Evolutionary conservation across 2,888 invertebrate genomes (phyloP).

Genomic region (Agonopterix heracliana): DNA sequence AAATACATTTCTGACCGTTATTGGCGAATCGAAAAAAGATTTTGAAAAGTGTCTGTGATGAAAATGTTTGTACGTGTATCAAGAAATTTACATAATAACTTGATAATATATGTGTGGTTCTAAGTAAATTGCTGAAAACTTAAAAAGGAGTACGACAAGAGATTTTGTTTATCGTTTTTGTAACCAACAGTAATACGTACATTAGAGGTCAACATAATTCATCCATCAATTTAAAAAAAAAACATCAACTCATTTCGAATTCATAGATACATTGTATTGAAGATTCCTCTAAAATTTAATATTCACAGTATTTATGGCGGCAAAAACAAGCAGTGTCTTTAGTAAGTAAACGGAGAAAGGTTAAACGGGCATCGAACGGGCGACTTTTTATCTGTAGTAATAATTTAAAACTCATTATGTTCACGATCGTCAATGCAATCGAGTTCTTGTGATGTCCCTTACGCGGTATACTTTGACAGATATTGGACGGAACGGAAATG

Average conservation of each 20-base stretch:
- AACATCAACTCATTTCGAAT: background rate
- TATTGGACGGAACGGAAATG: constrained; percentile 71
- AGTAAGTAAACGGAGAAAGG: constrained; percentile 60
- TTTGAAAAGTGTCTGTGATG: too few species aligned
- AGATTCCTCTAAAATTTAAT: constrained; percentile 9
- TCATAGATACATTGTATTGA: constrained; percentile 11
- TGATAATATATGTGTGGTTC: too few species aligned
- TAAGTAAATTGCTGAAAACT: too few species aligned
- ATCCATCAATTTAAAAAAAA: background rate
- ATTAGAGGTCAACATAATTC: background rate
- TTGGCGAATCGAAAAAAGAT: too few species aligned
- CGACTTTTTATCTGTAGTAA: constrained; percentile 70
- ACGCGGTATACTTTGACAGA: constrained; percentile 71
- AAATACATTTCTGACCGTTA: too few species aligned
- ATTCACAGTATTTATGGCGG: constrained; percentile 16
- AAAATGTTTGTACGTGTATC: too few species aligned
- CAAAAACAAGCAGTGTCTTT: constrained; percentile 29
- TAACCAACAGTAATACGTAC: background rate
- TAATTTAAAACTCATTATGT: constrained; percentile 75
- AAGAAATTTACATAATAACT: too few species aligned
- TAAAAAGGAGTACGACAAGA: too few species aligned
- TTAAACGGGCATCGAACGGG: constrained; percentile 46
- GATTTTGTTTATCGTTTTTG: too few species aligned
- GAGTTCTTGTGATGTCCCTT: constrained; percentile 71
- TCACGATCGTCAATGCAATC: constrained; percentile 71